phyloP scores from a whole-genome alignment of 2,797 vertebrate species.

The Diceros bicornis region DNA sequence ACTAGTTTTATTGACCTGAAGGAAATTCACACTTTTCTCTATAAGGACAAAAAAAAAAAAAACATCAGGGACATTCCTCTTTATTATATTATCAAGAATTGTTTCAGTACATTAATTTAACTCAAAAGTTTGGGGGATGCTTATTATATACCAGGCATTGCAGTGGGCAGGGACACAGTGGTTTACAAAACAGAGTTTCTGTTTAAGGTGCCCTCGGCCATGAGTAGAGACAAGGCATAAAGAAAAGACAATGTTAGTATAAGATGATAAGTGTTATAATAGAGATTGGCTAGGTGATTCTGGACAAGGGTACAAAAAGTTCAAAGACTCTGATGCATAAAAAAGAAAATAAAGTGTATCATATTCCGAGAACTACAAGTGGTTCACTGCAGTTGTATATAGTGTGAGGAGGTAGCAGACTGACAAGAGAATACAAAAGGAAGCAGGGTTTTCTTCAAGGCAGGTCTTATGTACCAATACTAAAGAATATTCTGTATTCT shows the following conservation, averaged over 20 bases:
- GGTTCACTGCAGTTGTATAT: background rate
- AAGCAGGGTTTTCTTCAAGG: background rate
- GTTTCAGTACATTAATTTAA: background rate
- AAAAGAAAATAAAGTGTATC: background rate
- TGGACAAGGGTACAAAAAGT: background rate
- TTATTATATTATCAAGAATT: slow-evolving; percentile 36
- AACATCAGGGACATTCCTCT: background rate
- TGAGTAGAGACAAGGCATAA: background rate
- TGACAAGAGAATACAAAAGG: background rate
- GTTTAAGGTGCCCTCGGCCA: background rate
- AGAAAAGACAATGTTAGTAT: background rate
- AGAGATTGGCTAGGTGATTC: background rate
- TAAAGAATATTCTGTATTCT: background rate
- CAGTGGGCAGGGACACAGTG: background rate
- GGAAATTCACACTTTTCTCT: slow-evolving; percentile 64
- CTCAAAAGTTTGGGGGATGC: background rate
- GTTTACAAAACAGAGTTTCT: background rate
- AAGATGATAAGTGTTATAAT: background rate
- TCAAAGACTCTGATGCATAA: background rate
- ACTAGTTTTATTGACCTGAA: slow-evolving; percentile 75
- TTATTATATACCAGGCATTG: background rate
- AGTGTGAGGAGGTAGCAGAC: background rate
- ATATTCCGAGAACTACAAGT: background rate
- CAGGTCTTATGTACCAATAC: background rate
- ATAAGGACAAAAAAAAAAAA: slow-evolving; percentile 52